A percentile compares a stretch with the other conserved stretches of the same genome.
These are phyloP conservation scores for Xestia ashworthii DNA, from an alignment of 2,888 invertebrate genomes.

Conservation along the genomic window DNA sequence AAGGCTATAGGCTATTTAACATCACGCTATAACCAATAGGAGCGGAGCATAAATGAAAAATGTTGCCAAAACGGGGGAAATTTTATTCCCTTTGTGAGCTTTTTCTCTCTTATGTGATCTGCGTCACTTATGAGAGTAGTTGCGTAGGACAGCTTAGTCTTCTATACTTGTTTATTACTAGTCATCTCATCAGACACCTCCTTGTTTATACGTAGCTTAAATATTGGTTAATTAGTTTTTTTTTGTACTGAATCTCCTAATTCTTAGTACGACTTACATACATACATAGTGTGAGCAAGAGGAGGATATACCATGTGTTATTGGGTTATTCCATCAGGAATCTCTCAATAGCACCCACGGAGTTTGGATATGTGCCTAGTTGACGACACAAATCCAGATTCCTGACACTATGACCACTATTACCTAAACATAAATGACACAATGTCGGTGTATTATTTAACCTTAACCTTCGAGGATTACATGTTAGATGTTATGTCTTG, in stretches of 20 bases:
- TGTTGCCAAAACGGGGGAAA: no score
- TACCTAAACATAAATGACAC: not conserved
- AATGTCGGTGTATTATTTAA: not conserved
- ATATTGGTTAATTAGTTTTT: not conserved
- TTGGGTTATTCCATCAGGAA: not conserved
- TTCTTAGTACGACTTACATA: not conserved
- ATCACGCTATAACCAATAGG: no score
- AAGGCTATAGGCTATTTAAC: no score
- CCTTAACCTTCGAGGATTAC: not conserved
- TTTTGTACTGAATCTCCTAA: not conserved
- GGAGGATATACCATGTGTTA: not conserved
- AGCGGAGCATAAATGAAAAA: no score
- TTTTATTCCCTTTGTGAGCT: no score
- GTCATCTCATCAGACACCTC: no score
- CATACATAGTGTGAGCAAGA: not conserved
- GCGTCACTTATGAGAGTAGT: no score
- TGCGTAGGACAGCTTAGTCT: no score
- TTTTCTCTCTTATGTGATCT: no score
- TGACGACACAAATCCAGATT: no score
- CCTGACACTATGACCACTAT: no score
- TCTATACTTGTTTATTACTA: no score
- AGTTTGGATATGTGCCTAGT: not conserved
- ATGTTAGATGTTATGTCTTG: not conserved
- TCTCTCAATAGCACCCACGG: not conserved
- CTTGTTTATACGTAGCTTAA: not conserved